Percentiles rank a stretch among this genome's conserved stretches.
Conservation (phyloP, 1,140 invertebrate genomes). For the Dysdera silvatica region DNA sequence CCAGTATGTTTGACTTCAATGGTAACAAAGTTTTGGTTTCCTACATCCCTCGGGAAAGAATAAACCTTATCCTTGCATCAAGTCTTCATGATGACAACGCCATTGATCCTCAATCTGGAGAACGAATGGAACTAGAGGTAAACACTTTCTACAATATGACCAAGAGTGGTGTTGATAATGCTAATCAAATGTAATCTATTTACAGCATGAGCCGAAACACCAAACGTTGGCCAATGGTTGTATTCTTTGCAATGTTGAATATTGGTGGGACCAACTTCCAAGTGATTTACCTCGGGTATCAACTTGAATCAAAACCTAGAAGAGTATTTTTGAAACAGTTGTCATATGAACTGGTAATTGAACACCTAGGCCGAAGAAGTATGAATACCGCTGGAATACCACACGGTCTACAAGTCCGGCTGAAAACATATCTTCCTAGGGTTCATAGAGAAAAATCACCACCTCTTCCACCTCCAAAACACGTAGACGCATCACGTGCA, state of each 20-base stretch:
- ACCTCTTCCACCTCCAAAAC: no score
- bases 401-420: no score
- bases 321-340: no score
- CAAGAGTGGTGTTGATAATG: slow-evolving; percentile 42
- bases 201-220: slow-evolving; percentile 24
- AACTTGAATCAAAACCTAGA: no score
- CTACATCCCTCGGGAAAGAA: slow-evolving; percentile 38
- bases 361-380: no score
- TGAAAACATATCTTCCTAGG: no score
- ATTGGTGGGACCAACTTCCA: slow-evolving; percentile 26
- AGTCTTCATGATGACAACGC: slow-evolving; percentile 34
- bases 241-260: slow-evolving; percentile 33
- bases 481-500: no score
- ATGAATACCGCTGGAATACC: no score
- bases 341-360: no score
- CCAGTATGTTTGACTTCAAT: slow-evolving; percentile 25
- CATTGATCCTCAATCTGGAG: slow-evolving; percentile 26
- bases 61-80: slow-evolving; percentile 40
- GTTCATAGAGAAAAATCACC: no score
- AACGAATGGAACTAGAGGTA: slow-evolving; percentile 40
- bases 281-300: slow-evolving; percentile 27
- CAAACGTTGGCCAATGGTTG: slow-evolving; percentile 31
- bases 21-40: slow-evolving; percentile 31
- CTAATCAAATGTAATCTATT: slow-evolving; percentile 36
- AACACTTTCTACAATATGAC: slow-evolving; percentile 44